These are phyloP conservation scores for Chaitophorus viminalis DNA, from an alignment of 2,888 invertebrate species.

Conservation along the genomic window DNA sequence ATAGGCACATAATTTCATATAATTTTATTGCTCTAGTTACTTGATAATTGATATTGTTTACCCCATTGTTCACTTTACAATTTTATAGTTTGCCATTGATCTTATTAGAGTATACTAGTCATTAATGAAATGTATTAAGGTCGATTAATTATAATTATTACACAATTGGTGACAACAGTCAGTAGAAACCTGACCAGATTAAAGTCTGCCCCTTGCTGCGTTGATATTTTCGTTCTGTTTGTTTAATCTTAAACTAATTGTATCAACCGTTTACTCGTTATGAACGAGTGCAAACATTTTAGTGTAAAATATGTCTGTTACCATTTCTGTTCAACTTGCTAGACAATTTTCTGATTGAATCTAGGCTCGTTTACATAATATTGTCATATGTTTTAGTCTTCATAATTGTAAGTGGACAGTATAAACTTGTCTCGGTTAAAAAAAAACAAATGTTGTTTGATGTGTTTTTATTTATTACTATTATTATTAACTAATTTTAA, in stretches of 20 bases:
- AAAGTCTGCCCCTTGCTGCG: background rate
- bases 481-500: slow-evolving; percentile 26
- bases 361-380: background rate
- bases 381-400: background rate
- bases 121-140: slow-evolving; percentile 41
- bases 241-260: background rate
- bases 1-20: background rate
- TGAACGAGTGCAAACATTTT: background rate
- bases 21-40: background rate
- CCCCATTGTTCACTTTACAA: background rate
- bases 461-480: slow-evolving; percentile 13
- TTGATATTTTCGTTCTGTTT: background rate
- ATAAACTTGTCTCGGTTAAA: background rate
- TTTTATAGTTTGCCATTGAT: slow-evolving; percentile 42
- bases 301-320: slow-evolving; percentile 15
- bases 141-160: slow-evolving; percentile 32
- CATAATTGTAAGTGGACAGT: background rate
- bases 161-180: slow-evolving; percentile 7
- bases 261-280: background rate
- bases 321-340: slow-evolving; percentile 26
- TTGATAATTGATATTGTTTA: background rate
- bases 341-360: background rate
- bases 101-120: slow-evolving; percentile 44
- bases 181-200: background rate
- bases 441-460: slow-evolving; percentile 20